Percentiles rank a stretch among this genome's conserved stretches.
Conservation (phyloP, 2,113 vertebrate species). For the Ciconia boyciana region DNA sequence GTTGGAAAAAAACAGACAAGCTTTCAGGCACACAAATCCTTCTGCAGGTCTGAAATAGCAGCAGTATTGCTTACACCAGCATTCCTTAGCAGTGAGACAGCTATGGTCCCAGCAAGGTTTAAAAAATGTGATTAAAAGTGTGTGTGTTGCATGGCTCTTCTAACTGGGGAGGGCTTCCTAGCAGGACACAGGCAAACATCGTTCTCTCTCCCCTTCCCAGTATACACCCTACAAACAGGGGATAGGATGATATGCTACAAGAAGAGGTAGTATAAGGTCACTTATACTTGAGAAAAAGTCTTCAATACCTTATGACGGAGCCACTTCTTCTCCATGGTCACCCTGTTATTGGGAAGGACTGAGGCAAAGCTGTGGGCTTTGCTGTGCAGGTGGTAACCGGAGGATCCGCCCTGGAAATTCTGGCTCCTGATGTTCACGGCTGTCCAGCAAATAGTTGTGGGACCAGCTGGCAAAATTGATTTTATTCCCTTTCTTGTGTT, state of each 20-base stretch:
- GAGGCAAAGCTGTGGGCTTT: background rate
- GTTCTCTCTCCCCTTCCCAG: background rate
- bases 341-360: background rate
- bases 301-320: background rate
- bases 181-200: background rate
- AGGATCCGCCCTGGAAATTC: background rate
- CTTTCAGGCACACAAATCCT: conserved; percentile 25
- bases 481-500: background rate
- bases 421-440: background rate
- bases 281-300: background rate
- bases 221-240: background rate
- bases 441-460: background rate
- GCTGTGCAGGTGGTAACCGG: background rate
- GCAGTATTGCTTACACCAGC: conserved; percentile 12
- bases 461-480: background rate
- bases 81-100: conserved; percentile 9
- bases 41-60: conserved; percentile 47
- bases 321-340: background rate
- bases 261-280: background rate
- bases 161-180: background rate
- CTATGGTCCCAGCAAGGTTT: background rate
- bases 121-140: background rate
- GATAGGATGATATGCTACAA: background rate
- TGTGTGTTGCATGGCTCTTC: background rate
- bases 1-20: background rate